Evolutionary conservation across 2,888 invertebrate species (phyloP), one percentile per base, ranked within the genome.

Genomic region (Cephus pygmeus): DNA sequence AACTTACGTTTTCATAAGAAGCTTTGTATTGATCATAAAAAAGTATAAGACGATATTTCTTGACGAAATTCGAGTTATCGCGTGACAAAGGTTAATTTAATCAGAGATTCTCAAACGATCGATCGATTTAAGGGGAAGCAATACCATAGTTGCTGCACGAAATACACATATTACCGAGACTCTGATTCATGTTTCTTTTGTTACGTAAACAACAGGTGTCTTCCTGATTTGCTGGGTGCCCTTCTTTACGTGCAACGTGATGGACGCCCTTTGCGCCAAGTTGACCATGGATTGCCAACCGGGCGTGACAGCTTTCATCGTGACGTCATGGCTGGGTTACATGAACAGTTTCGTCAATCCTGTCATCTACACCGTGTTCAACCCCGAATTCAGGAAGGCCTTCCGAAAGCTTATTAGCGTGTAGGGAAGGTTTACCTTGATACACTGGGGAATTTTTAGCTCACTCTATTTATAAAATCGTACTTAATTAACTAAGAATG

Each of bases 201-300:
- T 56, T 56, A 56, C 23, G 4, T 56, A 56, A 56, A 56, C 31
- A 33, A n/a, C 94, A 99, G 99, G 98, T 87, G 98, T 99, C 3
- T 99, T 99, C 92, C 95, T 99, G 71, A 95, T 98, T 89, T 99
- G 99, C 92, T 99, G 99, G 99, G 96, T 98, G 81, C 99, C 99
- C 69, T 99, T 99, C 93, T 99, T 99, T 94, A 97, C 98, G 2
- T 98, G 98, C 93, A 98, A 98, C 92, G 98, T 99, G 84, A 95
- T 98, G 93, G 98, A 98, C 90, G 99, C 99, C 12, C 95, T 99
- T 91, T 99, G 99, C 93, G 96, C 96, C 87, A 97, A 98, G 92
- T 93, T 97, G 86, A 94, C 94, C 76, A 93, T 94, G 85, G 94
- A 95, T 83, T 97, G 96, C 91, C 95, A 96, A 83, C 97, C 98